Evolutionary conservation across 2,888 invertebrate species (phyloP), one percentile per base, ranked within the genome.

Genomic region (Latrodectus elegans): DNA sequence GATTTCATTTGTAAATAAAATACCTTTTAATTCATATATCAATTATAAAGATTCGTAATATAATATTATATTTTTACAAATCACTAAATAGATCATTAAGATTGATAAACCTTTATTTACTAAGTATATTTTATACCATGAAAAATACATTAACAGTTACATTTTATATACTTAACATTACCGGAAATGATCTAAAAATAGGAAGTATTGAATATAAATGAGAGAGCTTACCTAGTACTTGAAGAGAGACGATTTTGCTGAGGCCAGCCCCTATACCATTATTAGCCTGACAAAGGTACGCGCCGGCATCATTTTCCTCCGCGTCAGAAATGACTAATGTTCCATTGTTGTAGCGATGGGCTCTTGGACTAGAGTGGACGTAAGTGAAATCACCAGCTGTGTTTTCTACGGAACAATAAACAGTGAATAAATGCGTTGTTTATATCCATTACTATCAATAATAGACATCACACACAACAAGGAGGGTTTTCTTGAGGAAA

Each of bases 211-310:
- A 38, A 38, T 38, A 38, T 38, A 38, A 38, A 68, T 17, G 67
- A 68, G 22, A 12, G 8, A 68, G 8, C 65, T 65, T 88, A 89
- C 89, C 88, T 12, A 83, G n/a, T 4, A 89, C 85, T 70, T 88
- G 81, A 1, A 89, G 38, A 2, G 76, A 75, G 6, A 89, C 80
- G 1, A 88, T 82, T 53, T 84, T 85, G 68, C 77, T 84, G 12
- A 89, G 88, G 4, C 88, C 89, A 10, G 88, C 88, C 10, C 89
- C 89, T 8, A 89, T 88, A 8, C 84, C 89, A 49, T 89, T 89
- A 67, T 82, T 88, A 9, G 89, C 89, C 49, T 88, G 84, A 60
- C 89, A 89, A 6, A 89, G 85, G 49, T 89, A 89, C 2, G 79
- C 78, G 0, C 89, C 89, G 6, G 79, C 81, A 38, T 89, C 89